Percentiles rank a stretch among this genome's conserved stretches.
Conservation (phyloP, 2,113 vertebrate species). For the Rhea pennata region DNA sequence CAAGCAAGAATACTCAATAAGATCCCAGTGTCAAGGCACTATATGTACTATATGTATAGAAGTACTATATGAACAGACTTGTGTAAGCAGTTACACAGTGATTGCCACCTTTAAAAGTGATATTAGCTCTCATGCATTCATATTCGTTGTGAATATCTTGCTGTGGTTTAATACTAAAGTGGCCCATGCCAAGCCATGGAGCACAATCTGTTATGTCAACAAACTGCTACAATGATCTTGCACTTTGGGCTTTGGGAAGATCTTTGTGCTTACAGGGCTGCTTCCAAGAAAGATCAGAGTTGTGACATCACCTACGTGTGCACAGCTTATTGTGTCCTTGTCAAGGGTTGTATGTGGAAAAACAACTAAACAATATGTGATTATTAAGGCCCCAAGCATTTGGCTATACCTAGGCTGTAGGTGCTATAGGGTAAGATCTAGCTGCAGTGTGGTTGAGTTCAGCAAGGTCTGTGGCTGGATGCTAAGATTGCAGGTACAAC, state of each 20-base stretch:
- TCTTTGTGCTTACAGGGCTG: background rate
- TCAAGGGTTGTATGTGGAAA: background rate
- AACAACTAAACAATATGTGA: background rate
- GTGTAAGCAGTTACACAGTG: background rate
- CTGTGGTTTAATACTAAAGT: background rate
- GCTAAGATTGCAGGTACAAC: background rate
- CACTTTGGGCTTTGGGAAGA: background rate
- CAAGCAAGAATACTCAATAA: background rate
- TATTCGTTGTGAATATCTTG: background rate
- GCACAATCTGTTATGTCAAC: background rate
- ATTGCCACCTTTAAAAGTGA: background rate
- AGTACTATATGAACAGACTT: background rate
- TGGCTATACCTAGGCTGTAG: background rate
- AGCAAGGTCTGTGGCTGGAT: background rate
- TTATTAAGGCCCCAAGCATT: background rate
- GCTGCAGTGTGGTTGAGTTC: background rate
- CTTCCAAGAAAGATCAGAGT: background rate
- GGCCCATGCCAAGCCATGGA: background rate
- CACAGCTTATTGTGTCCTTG: background rate
- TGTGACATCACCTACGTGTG: fast-evolving
- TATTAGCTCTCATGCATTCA: background rate
- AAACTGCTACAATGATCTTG: background rate
- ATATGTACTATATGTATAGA: no score
- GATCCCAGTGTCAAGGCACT: background rate
- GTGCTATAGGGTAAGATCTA: background rate